phyloP scores from a whole-genome alignment of 2,888 invertebrate species.

The Eustalomyia histrio region DNA sequence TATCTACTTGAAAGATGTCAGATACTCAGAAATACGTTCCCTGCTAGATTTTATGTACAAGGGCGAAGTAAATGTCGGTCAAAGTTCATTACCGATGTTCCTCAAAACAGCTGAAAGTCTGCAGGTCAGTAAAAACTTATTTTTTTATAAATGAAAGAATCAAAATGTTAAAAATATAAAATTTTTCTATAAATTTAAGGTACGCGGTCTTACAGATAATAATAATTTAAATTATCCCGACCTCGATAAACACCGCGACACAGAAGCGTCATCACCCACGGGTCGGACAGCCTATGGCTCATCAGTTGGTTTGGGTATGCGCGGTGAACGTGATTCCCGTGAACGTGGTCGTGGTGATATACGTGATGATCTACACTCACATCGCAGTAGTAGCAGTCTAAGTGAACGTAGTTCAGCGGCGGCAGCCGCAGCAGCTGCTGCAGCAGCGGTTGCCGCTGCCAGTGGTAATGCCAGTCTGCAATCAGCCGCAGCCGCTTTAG shows the following conservation, averaged over 20 bases:
- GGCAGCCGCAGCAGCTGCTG: slow-evolving; percentile 74
- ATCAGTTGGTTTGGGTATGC: slow-evolving; percentile 71
- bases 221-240: slow-evolving; percentile 82
- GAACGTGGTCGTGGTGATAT: slow-evolving; percentile 74
- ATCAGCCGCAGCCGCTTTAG: slow-evolving; percentile 74
- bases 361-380: slow-evolving; percentile 75
- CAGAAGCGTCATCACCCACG: slow-evolving; percentile 77
- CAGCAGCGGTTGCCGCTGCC: slow-evolving; percentile 72
- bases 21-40: slow-evolving; percentile 93
- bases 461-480: slow-evolving; percentile 73
- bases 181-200: slow-evolving; percentile 69
- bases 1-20: slow-evolving; percentile 95
- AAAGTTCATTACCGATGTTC: slow-evolving; percentile 93
- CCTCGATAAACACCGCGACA: slow-evolving; percentile 79
- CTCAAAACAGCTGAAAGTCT: slow-evolving; percentile 94
- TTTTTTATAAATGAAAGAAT: neutral
- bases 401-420: slow-evolving; percentile 76
- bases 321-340: slow-evolving; percentile 75
- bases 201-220: slow-evolving; percentile 92
- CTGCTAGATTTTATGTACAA: slow-evolving; percentile 96
- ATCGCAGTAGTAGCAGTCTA: slow-evolving; percentile 78
- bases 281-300: slow-evolving; percentile 67
- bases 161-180: neutral
- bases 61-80: slow-evolving; percentile 94
- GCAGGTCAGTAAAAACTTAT: slow-evolving; percentile 82